phyloP scores from a whole-genome alignment of 1,140 invertebrate species.

The Littorina saxatilis region DNA sequence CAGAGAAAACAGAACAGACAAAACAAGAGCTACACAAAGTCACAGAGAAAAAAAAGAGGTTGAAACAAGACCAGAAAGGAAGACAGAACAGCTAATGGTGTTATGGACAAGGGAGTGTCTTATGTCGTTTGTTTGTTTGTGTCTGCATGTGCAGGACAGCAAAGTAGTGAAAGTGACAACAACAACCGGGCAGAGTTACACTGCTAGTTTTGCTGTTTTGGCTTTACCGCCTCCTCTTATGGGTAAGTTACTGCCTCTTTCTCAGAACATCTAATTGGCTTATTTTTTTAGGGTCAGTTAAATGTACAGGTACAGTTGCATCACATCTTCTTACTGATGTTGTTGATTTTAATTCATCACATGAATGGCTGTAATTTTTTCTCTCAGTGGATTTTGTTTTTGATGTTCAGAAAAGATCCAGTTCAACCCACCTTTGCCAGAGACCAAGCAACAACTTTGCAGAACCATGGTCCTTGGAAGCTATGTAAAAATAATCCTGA shows the following conservation, averaged over 20 bases:
- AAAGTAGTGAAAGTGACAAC: conserved; percentile 59
- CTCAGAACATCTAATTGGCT: too few relatives aligned
- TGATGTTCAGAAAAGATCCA: conserved; percentile 63
- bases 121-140: not conserved
- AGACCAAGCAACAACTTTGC: conserved; percentile 63
- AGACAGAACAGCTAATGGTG: too few relatives aligned
- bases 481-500: conserved; percentile 75
- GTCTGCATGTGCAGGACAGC: conserved; percentile 45
- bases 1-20: too few relatives aligned
- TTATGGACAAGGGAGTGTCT: too few relatives aligned
- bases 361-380: conserved; percentile 4
- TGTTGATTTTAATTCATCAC: too few relatives aligned
- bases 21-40: too few relatives aligned
- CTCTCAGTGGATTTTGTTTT: not conserved
- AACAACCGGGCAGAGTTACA: conserved; percentile 55
- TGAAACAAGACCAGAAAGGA: too few relatives aligned
- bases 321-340: too few relatives aligned
- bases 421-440: conserved; percentile 71
- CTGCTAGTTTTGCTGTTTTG: conserved; percentile 56
- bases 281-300: too few relatives aligned
- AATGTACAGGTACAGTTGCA: too few relatives aligned
- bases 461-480: conserved; percentile 72
- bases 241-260: conserved; percentile 41
- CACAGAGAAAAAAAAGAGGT: too few relatives aligned
- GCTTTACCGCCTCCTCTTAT: conserved; percentile 64